phyloP scores from a whole-genome alignment of 2,113 vertebrate genomes.

The Taxidea taxus region DNA sequence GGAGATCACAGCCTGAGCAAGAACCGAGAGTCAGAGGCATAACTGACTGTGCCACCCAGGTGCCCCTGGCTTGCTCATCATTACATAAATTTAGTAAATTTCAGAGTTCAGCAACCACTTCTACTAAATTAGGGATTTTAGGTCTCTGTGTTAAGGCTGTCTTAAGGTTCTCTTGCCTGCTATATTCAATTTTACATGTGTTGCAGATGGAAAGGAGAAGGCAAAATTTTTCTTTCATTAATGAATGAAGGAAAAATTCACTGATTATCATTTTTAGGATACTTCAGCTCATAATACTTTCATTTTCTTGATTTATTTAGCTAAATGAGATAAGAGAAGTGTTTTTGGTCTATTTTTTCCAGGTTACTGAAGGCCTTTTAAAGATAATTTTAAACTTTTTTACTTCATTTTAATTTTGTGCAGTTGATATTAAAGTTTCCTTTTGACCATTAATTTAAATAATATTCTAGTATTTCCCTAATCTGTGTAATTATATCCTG shows the following conservation, averaged over 20 bases:
- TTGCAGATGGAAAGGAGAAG: not conserved
- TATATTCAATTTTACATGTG: not conserved
- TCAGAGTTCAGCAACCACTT: not conserved
- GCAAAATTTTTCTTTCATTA: not conserved
- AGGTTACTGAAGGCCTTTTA: not conserved
- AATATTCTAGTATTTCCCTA: constrained; percentile 35
- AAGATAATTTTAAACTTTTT: constrained; percentile 37
- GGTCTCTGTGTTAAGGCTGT: not conserved
- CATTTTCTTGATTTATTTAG: constrained; percentile 9
- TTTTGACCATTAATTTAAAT: constrained; percentile 46
- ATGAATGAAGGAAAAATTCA: not conserved
- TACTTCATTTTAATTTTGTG: constrained; percentile 27
- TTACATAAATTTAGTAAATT: not conserved
- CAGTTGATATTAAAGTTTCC: constrained; percentile 41
- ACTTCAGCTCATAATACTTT: not conserved
- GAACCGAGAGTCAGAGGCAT: not conserved
- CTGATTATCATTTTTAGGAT: not conserved
- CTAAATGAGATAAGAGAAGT: not conserved
- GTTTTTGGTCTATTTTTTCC: not conserved
- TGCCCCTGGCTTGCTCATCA: not conserved
- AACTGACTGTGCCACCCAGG: not conserved
- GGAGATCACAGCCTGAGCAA: not conserved
- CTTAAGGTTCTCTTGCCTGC: not conserved
- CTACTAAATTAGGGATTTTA: not conserved
- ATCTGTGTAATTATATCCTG: constrained; percentile 50